Percentiles rank a stretch among this genome's conserved stretches.
These are phyloP conservation scores for Agonopterix arenella DNA, from an alignment of 2,888 invertebrate genomes.

Conservation along the genomic window DNA sequence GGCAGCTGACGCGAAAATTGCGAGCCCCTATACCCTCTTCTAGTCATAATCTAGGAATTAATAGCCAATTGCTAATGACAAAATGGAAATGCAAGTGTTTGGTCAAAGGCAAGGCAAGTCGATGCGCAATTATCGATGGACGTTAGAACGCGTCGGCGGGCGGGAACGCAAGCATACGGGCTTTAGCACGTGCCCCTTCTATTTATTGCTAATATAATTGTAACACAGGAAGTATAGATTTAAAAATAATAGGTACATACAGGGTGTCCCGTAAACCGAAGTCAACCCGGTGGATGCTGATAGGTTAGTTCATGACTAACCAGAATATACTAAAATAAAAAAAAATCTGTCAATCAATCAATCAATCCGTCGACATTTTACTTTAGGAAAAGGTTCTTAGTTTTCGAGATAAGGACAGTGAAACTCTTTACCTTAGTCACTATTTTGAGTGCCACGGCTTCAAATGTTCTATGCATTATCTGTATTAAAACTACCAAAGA, in stretches of 20 bases:
- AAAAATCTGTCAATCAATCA: too few relatives aligned
- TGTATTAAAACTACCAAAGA: too few relatives aligned
- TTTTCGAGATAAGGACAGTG: too few relatives aligned
- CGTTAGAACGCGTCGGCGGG: conserved; percentile 41
- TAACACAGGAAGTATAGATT: conserved; percentile 1
- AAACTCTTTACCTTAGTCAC: too few relatives aligned
- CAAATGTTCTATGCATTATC: too few relatives aligned
- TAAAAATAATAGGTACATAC: not conserved
- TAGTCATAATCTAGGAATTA: conserved; percentile 70
- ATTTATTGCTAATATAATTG: not conserved
- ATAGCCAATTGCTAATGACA: conserved; percentile 70
- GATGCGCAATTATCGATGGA: conserved; percentile 44
- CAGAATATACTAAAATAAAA: too few relatives aligned
- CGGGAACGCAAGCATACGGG: conserved; percentile 53
- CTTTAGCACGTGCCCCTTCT: conserved; percentile 41
- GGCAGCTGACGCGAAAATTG: conserved; percentile 68
- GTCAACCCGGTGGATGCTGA: too few relatives aligned
- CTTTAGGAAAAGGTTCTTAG: too few relatives aligned
- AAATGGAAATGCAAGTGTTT: conserved; percentile 66
- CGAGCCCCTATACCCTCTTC: conserved; percentile 64
- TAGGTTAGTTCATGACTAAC: too few relatives aligned
- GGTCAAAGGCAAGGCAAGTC: conserved; percentile 36
- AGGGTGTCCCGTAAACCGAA: too few relatives aligned
- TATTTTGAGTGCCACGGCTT: too few relatives aligned
- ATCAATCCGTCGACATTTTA: too few relatives aligned